phyloP scores from a whole-genome alignment of 2,113 vertebrate genomes.

The Acrocephalus arundinaceus region DNA sequence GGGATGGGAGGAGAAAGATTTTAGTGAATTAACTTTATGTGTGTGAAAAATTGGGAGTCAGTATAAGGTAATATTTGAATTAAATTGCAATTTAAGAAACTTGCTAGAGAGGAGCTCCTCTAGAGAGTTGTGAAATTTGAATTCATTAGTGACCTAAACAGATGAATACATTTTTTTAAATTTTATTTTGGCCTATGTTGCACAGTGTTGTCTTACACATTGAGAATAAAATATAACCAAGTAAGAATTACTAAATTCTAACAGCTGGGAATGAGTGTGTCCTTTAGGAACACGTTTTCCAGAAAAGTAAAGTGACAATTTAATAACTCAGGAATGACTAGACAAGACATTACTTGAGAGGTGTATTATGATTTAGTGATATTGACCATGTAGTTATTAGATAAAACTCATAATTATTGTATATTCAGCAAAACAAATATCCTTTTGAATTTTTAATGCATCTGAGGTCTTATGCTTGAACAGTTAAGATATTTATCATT shows the following conservation, averaged over 20 bases:
- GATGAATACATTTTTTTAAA: neutral
- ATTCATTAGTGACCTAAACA: neutral
- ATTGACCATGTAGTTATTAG: neutral
- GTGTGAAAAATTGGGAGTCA: neutral
- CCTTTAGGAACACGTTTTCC: neutral
- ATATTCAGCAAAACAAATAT: neutral
- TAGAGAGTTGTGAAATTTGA: neutral
- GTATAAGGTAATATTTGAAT: neutral
- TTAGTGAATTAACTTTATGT: neutral
- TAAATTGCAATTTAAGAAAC: neutral
- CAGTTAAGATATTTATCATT: neutral
- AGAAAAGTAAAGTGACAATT: neutral
- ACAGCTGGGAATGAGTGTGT: neutral
- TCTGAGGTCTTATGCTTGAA: neutral
- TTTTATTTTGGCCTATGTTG: neutral
- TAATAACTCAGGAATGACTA: neutral
- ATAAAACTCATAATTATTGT: neutral
- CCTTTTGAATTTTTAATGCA: neutral
- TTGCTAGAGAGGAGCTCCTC: neutral
- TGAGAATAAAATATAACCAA: neutral
- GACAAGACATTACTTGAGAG: neutral
- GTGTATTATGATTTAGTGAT: neutral
- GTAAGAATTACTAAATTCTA: neutral
- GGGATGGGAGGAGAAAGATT: neutral
- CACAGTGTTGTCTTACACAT: neutral